phyloP scores from a whole-genome alignment of 2,888 invertebrate species.

The Imbricaverruca yamaguchii region DNA sequence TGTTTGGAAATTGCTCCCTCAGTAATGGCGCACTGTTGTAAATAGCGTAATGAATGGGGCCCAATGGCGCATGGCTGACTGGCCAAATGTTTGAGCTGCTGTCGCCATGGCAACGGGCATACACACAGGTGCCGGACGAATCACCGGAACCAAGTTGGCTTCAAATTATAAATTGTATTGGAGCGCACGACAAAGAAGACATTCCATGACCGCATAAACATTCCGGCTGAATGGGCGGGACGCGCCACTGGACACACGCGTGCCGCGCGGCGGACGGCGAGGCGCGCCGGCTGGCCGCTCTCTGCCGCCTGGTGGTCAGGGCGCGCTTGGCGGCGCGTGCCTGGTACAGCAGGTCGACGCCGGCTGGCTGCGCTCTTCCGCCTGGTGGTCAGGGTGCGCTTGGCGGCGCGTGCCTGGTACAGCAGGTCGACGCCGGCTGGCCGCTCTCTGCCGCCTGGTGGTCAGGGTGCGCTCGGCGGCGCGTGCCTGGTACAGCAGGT shows the following conservation, averaged over 20 bases:
- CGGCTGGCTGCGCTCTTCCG: too few relatives aligned
- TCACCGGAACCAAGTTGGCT: slow-evolving; percentile 13
- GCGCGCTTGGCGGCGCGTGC: too few relatives aligned
- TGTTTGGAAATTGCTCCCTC: slow-evolving; percentile 20
- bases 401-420: too few relatives aligned
- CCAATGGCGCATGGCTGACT: slow-evolving; percentile 15
- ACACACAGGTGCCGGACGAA: slow-evolving; percentile 14
- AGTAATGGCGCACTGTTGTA: slow-evolving; percentile 18
- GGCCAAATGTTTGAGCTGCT: slow-evolving; percentile 7
- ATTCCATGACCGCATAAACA: neutral
- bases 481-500: too few relatives aligned
- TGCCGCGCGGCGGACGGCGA: too few relatives aligned
- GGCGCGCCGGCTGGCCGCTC: too few relatives aligned
- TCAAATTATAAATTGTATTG: slow-evolving; percentile 18
- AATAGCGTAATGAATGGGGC: slow-evolving; percentile 20
- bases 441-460: too few relatives aligned
- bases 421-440: too few relatives aligned
- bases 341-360: too few relatives aligned
- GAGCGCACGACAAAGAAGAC: neutral
- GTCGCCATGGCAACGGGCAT: slow-evolving; percentile 4
- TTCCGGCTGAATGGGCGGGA: neutral
- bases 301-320: too few relatives aligned
- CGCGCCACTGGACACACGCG: neutral
- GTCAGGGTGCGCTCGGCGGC: too few relatives aligned
- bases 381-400: too few relatives aligned